Base-by-base conservation (phyloP, 2,113 vertebrate species). In the Pandion haliaetus region DNA sequence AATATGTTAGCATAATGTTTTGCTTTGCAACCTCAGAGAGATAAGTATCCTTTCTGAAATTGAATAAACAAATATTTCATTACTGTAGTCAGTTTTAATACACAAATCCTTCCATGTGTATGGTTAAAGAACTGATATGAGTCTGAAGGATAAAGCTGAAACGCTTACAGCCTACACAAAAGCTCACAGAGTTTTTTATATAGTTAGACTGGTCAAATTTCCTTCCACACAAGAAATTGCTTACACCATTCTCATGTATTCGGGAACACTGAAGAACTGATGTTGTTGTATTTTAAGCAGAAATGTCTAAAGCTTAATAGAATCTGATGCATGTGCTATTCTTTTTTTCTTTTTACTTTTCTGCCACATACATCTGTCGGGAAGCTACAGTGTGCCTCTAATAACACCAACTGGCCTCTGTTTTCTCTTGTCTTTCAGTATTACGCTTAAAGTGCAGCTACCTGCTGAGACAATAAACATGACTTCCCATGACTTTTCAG, bases 391-490 rank as follows among this genome's bases (percentile, higher is more conserved):
- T 5, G 1, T 89, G 84, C 67, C 83, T 84, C 80, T 83, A 82
- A 40, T 92, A 95, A 91, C 79, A 90, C 69, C 79, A 96, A 73
- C 62, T 1, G 14, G 59, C 17, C 93, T 94, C 91, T 82, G 86
- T 88, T 93, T 97, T 93, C 66, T 91, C 63, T 90, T 93, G 63
- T 38, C 65, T 95, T 95, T 97, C 77, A 82, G 69, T 76, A 95
- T 90, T 97, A 93, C 9, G 2, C 82, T 95, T 95, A 65, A 88
- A 95, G 79, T 91, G 63, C 57, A 92, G 67, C 63, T 96, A 98
- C 97, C 95, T 98, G 94, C 93, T 97, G 96, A 98, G 97, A 97
- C 90, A 97, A 95, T 97, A 97, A 97, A 97, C 82, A 94, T 81
- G 94, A 95, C 95, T 98, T 97, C 95, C 84, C 86, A 59, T 86